Percentiles rank a stretch among this genome's conserved stretches.
These are phyloP conservation scores for Xiphias gladius DNA, from an alignment of 2,113 vertebrate genomes.

Conservation along the genomic window DNA sequence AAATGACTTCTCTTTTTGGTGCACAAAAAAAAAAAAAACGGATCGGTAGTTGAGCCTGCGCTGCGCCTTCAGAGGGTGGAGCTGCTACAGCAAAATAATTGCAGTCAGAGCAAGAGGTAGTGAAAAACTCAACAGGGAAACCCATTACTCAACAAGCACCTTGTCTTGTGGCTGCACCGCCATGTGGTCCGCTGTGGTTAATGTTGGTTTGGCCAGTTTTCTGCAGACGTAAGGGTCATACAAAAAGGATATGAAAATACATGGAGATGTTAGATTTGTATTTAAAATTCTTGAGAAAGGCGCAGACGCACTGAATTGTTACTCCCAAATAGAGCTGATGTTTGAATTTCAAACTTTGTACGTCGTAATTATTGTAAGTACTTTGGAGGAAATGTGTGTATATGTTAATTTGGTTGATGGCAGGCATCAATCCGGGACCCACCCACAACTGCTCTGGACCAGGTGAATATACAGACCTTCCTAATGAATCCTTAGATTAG, in stretches of 20 bases:
- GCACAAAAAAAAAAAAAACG: slow-evolving; percentile 5
- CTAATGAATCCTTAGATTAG: not conserved
- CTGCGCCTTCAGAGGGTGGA: slow-evolving; percentile 1
- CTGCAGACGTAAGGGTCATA: not conserved
- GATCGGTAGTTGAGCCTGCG: not conserved
- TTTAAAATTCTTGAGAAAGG: not conserved
- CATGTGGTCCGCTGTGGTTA: slow-evolving; percentile 8
- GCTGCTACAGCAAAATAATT: slow-evolving; percentile 5
- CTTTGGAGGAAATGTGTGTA: not conserved
- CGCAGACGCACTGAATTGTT: not conserved
- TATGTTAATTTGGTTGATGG: no score
- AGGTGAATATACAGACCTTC: not conserved
- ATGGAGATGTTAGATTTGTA: not conserved
- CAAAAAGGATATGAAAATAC: not conserved
- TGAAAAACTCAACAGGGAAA: slow-evolving; percentile 18
- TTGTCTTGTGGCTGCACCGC: slow-evolving; percentile 20
- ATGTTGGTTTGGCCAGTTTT: not conserved
- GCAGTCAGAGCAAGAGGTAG: slow-evolving; percentile 5
- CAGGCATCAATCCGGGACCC: not conserved
- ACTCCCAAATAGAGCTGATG: not conserved
- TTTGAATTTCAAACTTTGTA: not conserved
- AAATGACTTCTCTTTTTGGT: slow-evolving; percentile 34
- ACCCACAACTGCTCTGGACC: not conserved
- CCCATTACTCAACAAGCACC: slow-evolving; percentile 30
- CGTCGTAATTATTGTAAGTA: not conserved